A percentile compares a stretch with the other conserved stretches of the same genome.
These are phyloP conservation scores for Lucifuga dentata DNA, from an alignment of 2,113 vertebrate genomes.

Conservation along the genomic window DNA sequence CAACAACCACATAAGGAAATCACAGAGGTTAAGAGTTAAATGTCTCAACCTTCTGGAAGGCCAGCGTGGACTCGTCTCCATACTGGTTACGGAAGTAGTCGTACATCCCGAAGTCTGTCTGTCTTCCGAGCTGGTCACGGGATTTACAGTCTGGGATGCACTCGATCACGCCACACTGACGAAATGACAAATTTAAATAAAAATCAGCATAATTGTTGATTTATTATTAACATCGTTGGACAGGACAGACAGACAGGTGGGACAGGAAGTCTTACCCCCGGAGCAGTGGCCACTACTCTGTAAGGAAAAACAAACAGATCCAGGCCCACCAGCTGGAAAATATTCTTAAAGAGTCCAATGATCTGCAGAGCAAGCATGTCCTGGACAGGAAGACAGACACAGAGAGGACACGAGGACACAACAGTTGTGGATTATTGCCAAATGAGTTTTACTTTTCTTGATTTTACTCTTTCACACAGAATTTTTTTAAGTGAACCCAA, in stretches of 20 bases:
- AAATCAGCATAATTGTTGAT: no score
- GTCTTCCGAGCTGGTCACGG: conserved; percentile 95
- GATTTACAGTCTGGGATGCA: conserved; percentile 99
- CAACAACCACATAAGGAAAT: no score
- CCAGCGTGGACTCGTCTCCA: conserved; percentile 95
- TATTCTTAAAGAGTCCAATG: conserved; percentile 98
- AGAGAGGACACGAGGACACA: not conserved
- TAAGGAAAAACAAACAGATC: conserved; percentile 99
- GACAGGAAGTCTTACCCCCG: conserved; percentile 86
- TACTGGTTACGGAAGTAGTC: conserved; percentile 99
- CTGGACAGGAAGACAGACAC: conserved; percentile 70
- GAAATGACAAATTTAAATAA: not conserved
- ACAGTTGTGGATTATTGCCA: no score
- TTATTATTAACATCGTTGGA: no score
- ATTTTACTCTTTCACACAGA: no score
- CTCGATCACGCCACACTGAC: conserved; percentile 97
- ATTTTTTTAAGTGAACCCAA: no score
- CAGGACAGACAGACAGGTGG: no score
- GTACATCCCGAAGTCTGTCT: conserved; percentile 99
- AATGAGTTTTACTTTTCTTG: no score
- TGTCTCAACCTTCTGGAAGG: conserved; percentile 92
- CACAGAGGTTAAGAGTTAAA: not conserved
- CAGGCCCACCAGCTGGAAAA: conserved; percentile 97
- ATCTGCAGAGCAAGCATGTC: conserved; percentile 99
- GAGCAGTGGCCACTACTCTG: conserved; percentile 95